Evolutionary conservation across 2,888 invertebrate genomes (phyloP).

Genomic region (Notodonta dromedarius): DNA sequence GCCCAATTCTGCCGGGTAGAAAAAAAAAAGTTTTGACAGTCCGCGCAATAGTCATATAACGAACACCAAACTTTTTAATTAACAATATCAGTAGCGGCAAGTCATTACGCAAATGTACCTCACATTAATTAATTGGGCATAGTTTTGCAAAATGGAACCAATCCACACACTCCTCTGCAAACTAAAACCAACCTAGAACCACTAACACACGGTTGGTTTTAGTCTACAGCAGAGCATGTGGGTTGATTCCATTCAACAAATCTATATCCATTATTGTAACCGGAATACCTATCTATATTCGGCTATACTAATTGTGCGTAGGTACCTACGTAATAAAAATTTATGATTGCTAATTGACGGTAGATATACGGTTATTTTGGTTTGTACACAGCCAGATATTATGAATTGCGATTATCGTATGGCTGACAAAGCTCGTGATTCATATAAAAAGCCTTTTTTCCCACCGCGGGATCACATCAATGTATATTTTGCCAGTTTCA

Average conservation of each 20-base stretch:
- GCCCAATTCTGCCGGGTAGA: too few relatives aligned
- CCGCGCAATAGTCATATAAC: neutral
- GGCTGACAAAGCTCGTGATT: too few relatives aligned
- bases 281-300: constrained; percentile 24
- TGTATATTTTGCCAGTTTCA: too few relatives aligned
- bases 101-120: constrained; percentile 1
- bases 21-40: too few relatives aligned
- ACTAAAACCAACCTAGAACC: too few relatives aligned
- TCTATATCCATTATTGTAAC: neutral
- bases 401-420: constrained; percentile 7
- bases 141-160: too few relatives aligned
- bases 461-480: too few relatives aligned
- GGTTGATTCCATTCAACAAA: too few relatives aligned
- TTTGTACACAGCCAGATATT: neutral
- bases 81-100: neutral
- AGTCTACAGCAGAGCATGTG: too few relatives aligned
- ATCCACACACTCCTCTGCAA: too few relatives aligned
- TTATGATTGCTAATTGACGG: constrained; percentile 52
- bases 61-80: neutral
- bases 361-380: constrained; percentile 35
- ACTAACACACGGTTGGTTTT: too few relatives aligned
- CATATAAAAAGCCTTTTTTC: too few relatives aligned
- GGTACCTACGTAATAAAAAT: constrained; percentile 44
- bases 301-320: constrained; percentile 24
- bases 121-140: neutral